Base-by-base conservation (phyloP, 2,888 invertebrate genomes). In the Watsonalla binaria region DNA sequence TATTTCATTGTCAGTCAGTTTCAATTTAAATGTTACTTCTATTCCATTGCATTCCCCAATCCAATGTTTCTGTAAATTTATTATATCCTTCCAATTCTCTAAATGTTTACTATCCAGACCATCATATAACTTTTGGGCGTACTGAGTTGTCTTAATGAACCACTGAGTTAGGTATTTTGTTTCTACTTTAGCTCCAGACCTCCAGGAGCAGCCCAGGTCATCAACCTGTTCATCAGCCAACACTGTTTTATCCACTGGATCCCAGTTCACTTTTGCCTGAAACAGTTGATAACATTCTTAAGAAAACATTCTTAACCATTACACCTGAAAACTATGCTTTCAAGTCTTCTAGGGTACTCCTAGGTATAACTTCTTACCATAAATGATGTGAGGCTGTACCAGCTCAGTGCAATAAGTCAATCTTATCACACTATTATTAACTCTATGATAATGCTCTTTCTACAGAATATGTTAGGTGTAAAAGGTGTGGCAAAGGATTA, bases 181-280 rank as follows among this genome's bases (percentile, higher is more conserved):
- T 81, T 99, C 96, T 6, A 98, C 98, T 84, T 94, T 94, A 6
- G 97, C 99, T 2, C 99, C 99, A 5, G 99, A 99, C 56, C 99
- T 92, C 99, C 99, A 99, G 0, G 98, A 98, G 70, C 93, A 92
- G 9, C 98, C 97, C 71, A 95, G 93, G 49, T 93, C 94, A 88
- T 98, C 98, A 5, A 99, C 98, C 92, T 99, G 99, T 80, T 99
- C 99, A 86, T 99, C 97, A 5, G 99, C 99, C 61, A 99, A 85
- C 1, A 99, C 99, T 5, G 99, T 99, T 83, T 96, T 90, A 86
- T 99, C 99, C 0, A 99, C 92, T 2, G 99, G 99, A 92, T 99
- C 99, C 99, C 99, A 99, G 87, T 99, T 99, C 0, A 99, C 99
- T 60, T 94, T 88, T 9, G 97, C 95, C 94, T 96, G 63, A 45